phyloP scores from a whole-genome alignment of 2,888 invertebrate genomes.

The Mycalesis mineus region DNA sequence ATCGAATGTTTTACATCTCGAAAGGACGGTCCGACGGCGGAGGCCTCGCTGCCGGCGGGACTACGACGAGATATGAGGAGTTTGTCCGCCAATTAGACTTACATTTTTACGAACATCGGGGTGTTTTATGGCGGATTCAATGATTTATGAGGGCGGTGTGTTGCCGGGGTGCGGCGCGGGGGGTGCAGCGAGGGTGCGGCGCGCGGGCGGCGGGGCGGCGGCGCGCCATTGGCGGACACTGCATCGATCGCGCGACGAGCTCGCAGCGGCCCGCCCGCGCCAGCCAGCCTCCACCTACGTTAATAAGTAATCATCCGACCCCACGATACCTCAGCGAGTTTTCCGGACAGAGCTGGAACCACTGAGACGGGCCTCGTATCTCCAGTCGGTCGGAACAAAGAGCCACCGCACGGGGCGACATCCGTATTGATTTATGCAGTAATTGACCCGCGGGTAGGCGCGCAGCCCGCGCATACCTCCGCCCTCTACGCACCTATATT shows the following conservation, averaged over 20 bases:
- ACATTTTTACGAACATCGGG: constrained; percentile 76
- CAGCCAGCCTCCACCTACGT: constrained; percentile 76
- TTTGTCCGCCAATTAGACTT: constrained; percentile 74
- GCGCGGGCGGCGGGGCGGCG: constrained; percentile 56
- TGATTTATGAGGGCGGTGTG: constrained; percentile 76
- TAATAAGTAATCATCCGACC: constrained; percentile 78
- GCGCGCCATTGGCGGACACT: constrained; percentile 75
- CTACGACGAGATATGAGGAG: constrained; percentile 64
- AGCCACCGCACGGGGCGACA: constrained; percentile 64
- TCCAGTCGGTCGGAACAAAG: constrained; percentile 71
- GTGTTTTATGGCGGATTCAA: constrained; percentile 77
- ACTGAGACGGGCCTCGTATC: constrained; percentile 69
- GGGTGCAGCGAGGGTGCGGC: constrained; percentile 46
- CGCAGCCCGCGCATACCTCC: constrained; percentile 56
- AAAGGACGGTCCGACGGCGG: constrained; percentile 31
- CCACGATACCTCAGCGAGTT: constrained; percentile 74
- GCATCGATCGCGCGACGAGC: constrained; percentile 75
- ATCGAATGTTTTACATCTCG: constrained; percentile 65
- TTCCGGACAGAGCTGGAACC: constrained; percentile 71
- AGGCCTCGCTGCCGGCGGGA: constrained; percentile 56
- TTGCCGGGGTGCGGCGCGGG: constrained; percentile 54
- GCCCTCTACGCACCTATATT: constrained; percentile 52
- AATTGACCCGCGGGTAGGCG: constrained; percentile 68
- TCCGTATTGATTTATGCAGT: constrained; percentile 72
- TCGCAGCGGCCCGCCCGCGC: constrained; percentile 71